Percentiles rank a stretch among this genome's conserved stretches.
phyloP scores from a whole-genome alignment of 2,113 vertebrate genomes.

The Oreotragus oreotragus region DNA sequence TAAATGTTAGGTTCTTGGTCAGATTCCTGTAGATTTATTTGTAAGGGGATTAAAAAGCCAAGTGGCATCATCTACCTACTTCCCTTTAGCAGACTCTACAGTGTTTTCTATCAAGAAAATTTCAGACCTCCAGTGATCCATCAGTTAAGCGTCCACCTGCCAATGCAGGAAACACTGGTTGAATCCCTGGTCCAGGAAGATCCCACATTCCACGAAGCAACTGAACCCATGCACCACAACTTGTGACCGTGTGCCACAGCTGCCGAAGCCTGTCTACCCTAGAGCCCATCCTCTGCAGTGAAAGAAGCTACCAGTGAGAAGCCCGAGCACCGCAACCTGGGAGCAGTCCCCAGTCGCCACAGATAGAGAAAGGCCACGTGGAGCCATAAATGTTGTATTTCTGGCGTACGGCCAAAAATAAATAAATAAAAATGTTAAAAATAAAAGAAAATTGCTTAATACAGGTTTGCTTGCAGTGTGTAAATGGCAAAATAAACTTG shows the following conservation, averaged over 20 bases:
- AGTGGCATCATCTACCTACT: not conserved
- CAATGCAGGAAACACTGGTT: not conserved
- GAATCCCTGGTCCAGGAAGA: not conserved
- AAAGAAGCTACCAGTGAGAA: not conserved
- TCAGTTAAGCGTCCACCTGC: not conserved
- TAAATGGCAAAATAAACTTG: not conserved
- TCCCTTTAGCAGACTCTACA: not conserved
- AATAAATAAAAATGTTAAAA: not conserved
- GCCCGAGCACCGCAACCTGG: fast-evolving
- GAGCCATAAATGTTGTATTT: not conserved
- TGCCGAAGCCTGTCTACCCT: not conserved
- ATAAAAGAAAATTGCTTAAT: not conserved
- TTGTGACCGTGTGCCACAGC: not conserved
- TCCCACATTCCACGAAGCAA: not conserved
- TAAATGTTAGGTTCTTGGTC: not conserved
- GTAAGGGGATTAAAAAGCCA: not conserved
- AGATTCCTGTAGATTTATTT: not conserved
- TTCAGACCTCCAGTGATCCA: not conserved
- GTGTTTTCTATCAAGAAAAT: not conserved
- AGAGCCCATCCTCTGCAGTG: fast-evolving
- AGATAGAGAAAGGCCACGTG: fast-evolving
- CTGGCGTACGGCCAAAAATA: not conserved
- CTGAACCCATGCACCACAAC: not conserved
- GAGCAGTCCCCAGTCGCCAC: not conserved
- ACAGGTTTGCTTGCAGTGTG: not conserved